Evolutionary conservation across 2,113 vertebrate genomes (phyloP).

Genomic region (Grammomys dolichurus): DNA sequence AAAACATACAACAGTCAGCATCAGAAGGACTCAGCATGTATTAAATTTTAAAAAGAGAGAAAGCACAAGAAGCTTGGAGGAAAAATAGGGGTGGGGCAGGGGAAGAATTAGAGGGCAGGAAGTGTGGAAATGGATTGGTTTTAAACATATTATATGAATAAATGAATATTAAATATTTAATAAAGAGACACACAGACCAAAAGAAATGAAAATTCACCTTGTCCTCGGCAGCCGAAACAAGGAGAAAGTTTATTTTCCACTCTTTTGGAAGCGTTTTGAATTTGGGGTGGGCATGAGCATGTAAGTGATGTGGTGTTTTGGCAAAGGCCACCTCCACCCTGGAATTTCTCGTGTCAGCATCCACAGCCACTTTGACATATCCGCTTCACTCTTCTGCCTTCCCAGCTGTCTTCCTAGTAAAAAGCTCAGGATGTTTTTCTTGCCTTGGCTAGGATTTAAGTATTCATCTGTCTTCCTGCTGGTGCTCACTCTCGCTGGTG

Average conservation of each 20-base stretch:
- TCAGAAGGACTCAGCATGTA: background rate
- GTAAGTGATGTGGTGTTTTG: background rate
- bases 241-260: background rate
- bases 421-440: background rate
- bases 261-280: background rate
- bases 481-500: background rate
- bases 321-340: constrained; percentile 15
- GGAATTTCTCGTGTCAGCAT: background rate
- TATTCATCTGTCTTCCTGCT: background rate
- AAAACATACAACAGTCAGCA: background rate
- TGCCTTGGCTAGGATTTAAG: background rate
- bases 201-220: background rate
- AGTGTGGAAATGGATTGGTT: background rate
- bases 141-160: background rate
- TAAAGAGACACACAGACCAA: background rate
- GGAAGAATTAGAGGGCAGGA: background rate
- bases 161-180: background rate
- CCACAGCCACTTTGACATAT: constrained; percentile 9
- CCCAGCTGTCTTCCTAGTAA: constrained; percentile 22
- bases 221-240: background rate
- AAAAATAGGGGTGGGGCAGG: background rate
- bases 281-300: background rate
- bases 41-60: background rate
- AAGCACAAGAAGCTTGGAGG: background rate
- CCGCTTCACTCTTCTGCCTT: background rate